Evolutionary conservation across 1,140 invertebrate species (phyloP), one percentile per base, ranked within the genome.

Genomic region (Lasioglossum albipes): DNA sequence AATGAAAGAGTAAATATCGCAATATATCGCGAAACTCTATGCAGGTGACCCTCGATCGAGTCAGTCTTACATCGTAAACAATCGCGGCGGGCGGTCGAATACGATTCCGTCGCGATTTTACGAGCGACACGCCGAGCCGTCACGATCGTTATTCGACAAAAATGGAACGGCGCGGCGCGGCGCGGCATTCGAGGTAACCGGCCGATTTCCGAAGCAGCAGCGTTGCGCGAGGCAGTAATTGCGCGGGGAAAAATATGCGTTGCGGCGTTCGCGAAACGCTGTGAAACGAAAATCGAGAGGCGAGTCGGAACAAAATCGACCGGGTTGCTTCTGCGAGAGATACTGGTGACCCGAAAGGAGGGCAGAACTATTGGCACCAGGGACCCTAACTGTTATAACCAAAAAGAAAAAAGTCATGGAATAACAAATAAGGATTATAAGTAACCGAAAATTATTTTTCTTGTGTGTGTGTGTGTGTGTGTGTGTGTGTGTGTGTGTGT

Each of bases 71-170:
- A 54, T 16, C 52, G 52, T 54, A 54, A 54, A 54, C 1, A 54
- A 7, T 12, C 27, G 57, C 2, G 45, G 45, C 45, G 45, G 0
- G 12, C 45, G 45, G 1, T 49, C 12, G 45, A 49, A 49, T 13
- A 0, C 45, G 12, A 49, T 49, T 49, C 12, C 13, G 45, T 2
- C 45, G 45, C 57, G 70, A 61, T 62, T 73, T 73, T 57, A 73
- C 70, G 70, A 13, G 36, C 20, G 57, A 62, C 62, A 73, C 10
- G 9, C n/a, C n/a, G 45, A 3, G 36, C 36, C 36, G 70, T 18
- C 18, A 36, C 2, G 70, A 62, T 45, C 70, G 70, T 61, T 62
- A 45, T n/a, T 20, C 5, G 36, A 18, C 42, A 73, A 73, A 73
- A 73, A 45, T 45, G 45, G 57, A 41, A 27, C 70, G 27, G 45